phyloP scores from a whole-genome alignment of 2,113 vertebrate genomes.

The Lasiurus cinereus region DNA sequence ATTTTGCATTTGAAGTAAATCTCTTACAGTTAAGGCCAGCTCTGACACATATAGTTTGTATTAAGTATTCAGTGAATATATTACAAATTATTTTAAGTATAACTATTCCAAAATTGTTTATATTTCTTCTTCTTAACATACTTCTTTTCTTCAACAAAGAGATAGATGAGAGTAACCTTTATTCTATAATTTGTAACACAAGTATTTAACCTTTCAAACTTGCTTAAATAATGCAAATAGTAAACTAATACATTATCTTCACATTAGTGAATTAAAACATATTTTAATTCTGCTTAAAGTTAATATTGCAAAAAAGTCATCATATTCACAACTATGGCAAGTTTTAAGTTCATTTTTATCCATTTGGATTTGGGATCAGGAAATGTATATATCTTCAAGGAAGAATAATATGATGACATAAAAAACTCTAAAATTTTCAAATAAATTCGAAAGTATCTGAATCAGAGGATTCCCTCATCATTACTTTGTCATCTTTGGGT shows the following conservation, averaged over 20 bases:
- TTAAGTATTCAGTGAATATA: conserved; percentile 45
- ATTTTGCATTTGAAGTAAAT: conserved; percentile 45
- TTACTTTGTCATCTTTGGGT: background rate
- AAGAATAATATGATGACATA: background rate
- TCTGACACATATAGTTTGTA: conserved; percentile 10
- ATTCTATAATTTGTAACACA: conserved; percentile 52
- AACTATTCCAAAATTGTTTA: conserved; percentile 26
- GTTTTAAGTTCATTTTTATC: conserved; percentile 23
- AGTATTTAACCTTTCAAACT: conserved; percentile 70
- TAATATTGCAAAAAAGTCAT: conserved; percentile 64
- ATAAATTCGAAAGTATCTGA: conserved; percentile 31
- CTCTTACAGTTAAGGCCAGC: background rate
- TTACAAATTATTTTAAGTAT: conserved; percentile 25
- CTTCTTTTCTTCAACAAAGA: conserved; percentile 57
- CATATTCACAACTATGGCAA: background rate
- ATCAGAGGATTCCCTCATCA: background rate
- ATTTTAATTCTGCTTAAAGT: conserved; percentile 58
- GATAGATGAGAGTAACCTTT: conserved; percentile 50
- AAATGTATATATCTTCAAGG: background rate
- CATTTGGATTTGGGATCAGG: conserved; percentile 5
- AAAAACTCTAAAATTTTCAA: conserved; percentile 40
- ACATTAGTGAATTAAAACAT: conserved; percentile 64
- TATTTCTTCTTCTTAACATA: background rate
- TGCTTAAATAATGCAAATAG: conserved; percentile 68
- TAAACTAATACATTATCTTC: conserved; percentile 60